Conservation (phyloP, 2,113 vertebrate genomes). For the Axis porcinus region DNA sequence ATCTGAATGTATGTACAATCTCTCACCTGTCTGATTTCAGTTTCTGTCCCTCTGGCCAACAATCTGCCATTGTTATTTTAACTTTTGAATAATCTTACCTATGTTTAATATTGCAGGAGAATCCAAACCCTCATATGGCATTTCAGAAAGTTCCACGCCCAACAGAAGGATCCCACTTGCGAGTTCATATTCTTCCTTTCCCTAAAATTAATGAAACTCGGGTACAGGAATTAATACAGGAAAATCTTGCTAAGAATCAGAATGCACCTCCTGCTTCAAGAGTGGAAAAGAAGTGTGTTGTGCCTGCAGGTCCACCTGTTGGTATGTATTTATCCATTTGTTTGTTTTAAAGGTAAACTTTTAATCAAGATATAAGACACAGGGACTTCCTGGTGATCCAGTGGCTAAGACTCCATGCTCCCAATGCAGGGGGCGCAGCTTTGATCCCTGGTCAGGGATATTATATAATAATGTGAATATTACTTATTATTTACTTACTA, state of each 20-base stretch:
- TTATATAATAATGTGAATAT: background rate
- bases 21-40: background rate
- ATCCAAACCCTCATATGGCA: constrained; percentile 97
- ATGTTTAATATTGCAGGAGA: constrained; percentile 85
- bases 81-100: background rate
- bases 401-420: background rate
- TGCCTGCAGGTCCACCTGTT: constrained; percentile 94
- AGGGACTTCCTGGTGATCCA: background rate
- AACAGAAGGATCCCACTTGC: constrained; percentile 96
- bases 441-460: background rate
- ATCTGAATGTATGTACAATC: background rate
- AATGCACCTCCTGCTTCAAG: constrained; percentile 76
- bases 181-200: constrained; percentile 95
- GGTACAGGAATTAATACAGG: constrained; percentile 89
- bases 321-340: constrained; percentile 84
- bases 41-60: background rate
- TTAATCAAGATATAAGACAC: background rate
- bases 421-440: background rate
- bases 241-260: constrained; percentile 87
- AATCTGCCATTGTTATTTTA: constrained; percentile 1
- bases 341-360: constrained; percentile 42
- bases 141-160: constrained; percentile 98
- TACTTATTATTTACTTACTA: background rate
- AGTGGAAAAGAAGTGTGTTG: constrained; percentile 93
- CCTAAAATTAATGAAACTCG: constrained; percentile 87